A percentile compares a stretch with the other conserved stretches of the same genome.
Evolutionary conservation across 2,888 invertebrate genomes (phyloP).

Genomic region (Ichneumon xanthorius): DNA sequence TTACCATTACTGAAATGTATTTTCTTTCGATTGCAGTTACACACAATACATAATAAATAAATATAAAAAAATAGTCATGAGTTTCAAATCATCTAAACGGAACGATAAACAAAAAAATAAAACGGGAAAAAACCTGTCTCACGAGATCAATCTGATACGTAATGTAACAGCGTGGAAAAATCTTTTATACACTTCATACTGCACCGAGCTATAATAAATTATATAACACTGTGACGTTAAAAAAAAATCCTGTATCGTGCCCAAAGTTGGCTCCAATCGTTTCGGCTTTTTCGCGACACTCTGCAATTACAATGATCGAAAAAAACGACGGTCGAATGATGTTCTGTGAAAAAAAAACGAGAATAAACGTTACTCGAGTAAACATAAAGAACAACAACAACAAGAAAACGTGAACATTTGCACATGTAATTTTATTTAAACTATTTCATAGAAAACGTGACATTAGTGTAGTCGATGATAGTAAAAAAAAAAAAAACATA

Average conservation of each 20-base stretch:
- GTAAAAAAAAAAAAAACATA: conserved; percentile 53
- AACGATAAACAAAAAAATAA: conserved; percentile 32
- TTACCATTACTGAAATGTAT: conserved; percentile 46
- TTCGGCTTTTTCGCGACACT: conserved; percentile 59
- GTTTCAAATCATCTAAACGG: conserved; percentile 43
- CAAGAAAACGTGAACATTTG: conserved; percentile 59
- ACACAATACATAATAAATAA: conserved; percentile 5
- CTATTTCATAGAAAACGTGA: conserved; percentile 68
- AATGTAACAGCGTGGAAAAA: conserved; percentile 51
- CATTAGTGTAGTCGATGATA: conserved; percentile 67
- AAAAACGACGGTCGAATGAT: conserved; percentile 48
- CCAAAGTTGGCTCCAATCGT: conserved; percentile 51
- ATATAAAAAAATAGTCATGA: conserved; percentile 10
- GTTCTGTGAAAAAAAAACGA: conserved; percentile 36
- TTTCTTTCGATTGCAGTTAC: conserved; percentile 45
- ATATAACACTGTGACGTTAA: conserved; percentile 66
- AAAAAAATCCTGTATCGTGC: conserved; percentile 59
- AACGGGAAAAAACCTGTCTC: conserved; percentile 35
- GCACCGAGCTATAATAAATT: conserved; percentile 69
- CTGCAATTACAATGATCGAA: conserved; percentile 52
- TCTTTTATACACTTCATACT: conserved; percentile 68
- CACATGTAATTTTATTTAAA: conserved; percentile 67
- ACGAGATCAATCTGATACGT: conserved; percentile 52
- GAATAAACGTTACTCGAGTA: conserved; percentile 57
- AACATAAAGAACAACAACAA: conserved; percentile 51